Evolutionary conservation across 2,888 invertebrate genomes (phyloP).

Genomic region (Andricus quercusramuli): DNA sequence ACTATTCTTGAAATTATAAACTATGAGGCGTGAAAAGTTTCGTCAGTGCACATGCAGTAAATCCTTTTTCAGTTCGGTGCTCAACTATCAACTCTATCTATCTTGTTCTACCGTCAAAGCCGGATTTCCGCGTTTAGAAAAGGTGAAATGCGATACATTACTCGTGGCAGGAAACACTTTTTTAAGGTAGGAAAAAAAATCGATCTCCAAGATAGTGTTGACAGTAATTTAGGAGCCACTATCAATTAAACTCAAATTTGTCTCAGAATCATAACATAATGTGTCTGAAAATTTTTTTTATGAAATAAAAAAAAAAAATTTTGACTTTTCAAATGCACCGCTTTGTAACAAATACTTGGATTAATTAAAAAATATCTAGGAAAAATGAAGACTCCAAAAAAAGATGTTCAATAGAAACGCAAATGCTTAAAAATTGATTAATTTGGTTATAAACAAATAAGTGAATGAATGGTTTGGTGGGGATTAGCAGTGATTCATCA

Average conservation of each 20-base stretch:
- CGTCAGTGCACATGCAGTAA: constrained; percentile 49
- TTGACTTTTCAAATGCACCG: too few species aligned
- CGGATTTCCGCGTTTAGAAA: constrained; percentile 37
- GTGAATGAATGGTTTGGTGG: too few species aligned
- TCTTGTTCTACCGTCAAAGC: constrained; percentile 21
- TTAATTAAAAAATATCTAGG: too few species aligned
- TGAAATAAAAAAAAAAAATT: too few species aligned
- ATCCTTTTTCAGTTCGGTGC: constrained; percentile 46
- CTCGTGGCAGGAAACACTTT: constrained; percentile 24
- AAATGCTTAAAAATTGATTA: too few species aligned
- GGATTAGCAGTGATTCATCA: too few species aligned
- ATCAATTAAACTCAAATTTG: neutral
- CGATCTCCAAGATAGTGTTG: constrained; percentile 21
- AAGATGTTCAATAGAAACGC: too few species aligned
- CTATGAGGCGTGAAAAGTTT: constrained; percentile 52
- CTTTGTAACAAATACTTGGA: too few species aligned
- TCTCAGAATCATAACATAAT: too few species aligned
- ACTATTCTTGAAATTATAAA: constrained; percentile 51
- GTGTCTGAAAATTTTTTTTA: too few species aligned
- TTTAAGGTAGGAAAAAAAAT: constrained; percentile 6
- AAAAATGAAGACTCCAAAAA: too few species aligned
- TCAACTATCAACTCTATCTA: constrained; percentile 20
- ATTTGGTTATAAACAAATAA: too few species aligned
- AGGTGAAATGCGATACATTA: constrained; percentile 28
- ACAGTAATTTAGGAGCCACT: constrained; percentile 15